A percentile compares a stretch with the other conserved stretches of the same genome.
Conservation (phyloP, 2,113 vertebrate genomes). For the Odocoileus hemionus region DNA sequence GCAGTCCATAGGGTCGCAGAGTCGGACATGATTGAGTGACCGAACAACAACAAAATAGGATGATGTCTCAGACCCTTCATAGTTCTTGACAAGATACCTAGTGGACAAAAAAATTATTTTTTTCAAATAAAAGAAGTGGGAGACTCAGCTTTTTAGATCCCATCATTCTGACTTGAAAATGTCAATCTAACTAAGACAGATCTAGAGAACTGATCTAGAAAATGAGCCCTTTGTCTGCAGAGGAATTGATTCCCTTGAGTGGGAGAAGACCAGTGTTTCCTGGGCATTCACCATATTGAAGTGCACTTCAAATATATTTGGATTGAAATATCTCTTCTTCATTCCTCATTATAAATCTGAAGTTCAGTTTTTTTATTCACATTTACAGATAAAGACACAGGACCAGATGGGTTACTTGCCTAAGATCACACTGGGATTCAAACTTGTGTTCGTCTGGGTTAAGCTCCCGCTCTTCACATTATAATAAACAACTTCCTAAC, state of each 20-base stretch:
- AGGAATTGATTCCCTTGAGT: not conserved
- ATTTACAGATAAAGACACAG: not conserved
- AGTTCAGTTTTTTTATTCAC: not conserved
- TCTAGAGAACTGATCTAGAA: not conserved
- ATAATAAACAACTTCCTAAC: not conserved
- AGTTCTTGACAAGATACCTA: not conserved
- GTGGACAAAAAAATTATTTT: not conserved
- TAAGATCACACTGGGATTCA: not conserved
- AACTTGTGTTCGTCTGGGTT: not conserved
- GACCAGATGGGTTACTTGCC: not conserved
- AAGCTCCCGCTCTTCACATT: not conserved
- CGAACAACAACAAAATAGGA: not conserved
- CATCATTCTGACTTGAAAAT: conserved; percentile 4
- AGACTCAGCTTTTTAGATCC: not conserved
- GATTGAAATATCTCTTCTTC: not conserved
- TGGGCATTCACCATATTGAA: not conserved
- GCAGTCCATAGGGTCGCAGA: not conserved
- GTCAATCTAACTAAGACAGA: not conserved
- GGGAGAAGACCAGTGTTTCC: not conserved
- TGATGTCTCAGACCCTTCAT: not conserved
- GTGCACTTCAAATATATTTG: not conserved
- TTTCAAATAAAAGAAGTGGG: not conserved
- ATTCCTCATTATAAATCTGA: not conserved
- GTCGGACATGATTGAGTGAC: not conserved
- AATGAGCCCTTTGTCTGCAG: not conserved